A percentile compares a stretch with the other conserved stretches of the same genome.
Conservation (phyloP, 2,797 vertebrate genomes). For the Phrynocephalus forsythii region DNA sequence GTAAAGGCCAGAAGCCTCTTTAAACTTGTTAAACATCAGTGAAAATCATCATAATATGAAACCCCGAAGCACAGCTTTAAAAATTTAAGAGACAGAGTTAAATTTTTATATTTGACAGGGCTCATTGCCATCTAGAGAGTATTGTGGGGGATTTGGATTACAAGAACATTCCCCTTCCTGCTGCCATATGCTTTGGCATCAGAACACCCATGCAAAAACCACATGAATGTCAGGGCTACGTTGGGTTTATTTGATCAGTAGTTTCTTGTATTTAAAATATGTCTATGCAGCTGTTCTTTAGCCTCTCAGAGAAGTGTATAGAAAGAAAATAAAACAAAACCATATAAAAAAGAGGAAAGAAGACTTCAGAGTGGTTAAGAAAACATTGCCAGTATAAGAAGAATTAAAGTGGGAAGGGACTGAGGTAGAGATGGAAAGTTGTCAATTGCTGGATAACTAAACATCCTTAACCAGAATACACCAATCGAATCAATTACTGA, state of each 20-base stretch:
- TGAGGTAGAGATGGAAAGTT: not conserved
- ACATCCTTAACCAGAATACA: not conserved
- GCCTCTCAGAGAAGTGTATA: not conserved
- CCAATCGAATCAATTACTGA: too few relatives aligned
- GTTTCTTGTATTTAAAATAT: constrained; percentile 5
- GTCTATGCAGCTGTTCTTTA: not conserved
- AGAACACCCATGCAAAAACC: accelerated
- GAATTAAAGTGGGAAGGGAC: not conserved
- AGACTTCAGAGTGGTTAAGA: not conserved
- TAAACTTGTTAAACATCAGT: constrained; percentile 40
- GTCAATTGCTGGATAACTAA: not conserved
- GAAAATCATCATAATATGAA: constrained; percentile 19
- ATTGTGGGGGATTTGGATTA: not conserved
- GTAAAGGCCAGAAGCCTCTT: constrained; percentile 42
- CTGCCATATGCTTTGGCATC: not conserved
- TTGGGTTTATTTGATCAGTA: not conserved
- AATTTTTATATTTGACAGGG: constrained; percentile 6
- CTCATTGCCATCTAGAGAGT: not conserved
- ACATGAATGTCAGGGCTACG: not conserved
- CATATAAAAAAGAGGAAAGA: not conserved
- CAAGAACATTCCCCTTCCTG: not conserved
- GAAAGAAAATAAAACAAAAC: not conserved
- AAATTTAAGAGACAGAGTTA: constrained; percentile 27
- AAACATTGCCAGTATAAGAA: not conserved
- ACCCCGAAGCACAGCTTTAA: not conserved